Evolutionary conservation across 2,113 vertebrate genomes (phyloP), one percentile per base, ranked within the genome.

Genomic region (Ictalurus furcatus): DNA sequence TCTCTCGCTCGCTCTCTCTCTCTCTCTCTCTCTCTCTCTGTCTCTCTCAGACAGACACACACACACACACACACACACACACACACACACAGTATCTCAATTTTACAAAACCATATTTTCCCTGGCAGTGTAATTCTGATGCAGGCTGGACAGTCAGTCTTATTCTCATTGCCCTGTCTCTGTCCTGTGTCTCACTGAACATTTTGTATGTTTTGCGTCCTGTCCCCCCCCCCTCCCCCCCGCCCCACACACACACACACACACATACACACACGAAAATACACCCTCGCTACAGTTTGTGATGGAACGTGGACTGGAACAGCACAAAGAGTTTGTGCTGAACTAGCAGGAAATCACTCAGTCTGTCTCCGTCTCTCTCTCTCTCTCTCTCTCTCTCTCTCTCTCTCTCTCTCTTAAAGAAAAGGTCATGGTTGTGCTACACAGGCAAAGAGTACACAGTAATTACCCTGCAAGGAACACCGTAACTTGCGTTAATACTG

Each of bases 281-380:
- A 54, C 78, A 80, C 52, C 6, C 78, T 7, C 28, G 37, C 25
- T 81, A 71, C 82, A 69, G 37, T 52, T 5, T 93, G 92, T 92
- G 93, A 92, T 85, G 76, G 87, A 88, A 52, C 89, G 88, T n/a
- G 86, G 85, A 89, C 92, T 56, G 71, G 91, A 92, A 93, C 54
- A 58, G 94, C 91, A 94, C 93, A 92, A 90, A 90, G 92, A 90
- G 92, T 95, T 94, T 93, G 92, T 92, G 93, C 92, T 93, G 91
- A 93, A 92, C 90, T 88, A 54, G 88, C 92, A 92, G 89, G 92
- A 93, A 90, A 85, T 74, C 54, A 28, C 84, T 88, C 84, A 58
- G 80, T 80, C 48, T 80, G 4, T 80, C 89, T 88, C 73, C 23
- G 25, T 37, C 84, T 88, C 87, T 85, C 83, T 61, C 23, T 84